Conservation (phyloP, 2,888 invertebrate species). For the Pristionchus fissidentatus region DNA sequence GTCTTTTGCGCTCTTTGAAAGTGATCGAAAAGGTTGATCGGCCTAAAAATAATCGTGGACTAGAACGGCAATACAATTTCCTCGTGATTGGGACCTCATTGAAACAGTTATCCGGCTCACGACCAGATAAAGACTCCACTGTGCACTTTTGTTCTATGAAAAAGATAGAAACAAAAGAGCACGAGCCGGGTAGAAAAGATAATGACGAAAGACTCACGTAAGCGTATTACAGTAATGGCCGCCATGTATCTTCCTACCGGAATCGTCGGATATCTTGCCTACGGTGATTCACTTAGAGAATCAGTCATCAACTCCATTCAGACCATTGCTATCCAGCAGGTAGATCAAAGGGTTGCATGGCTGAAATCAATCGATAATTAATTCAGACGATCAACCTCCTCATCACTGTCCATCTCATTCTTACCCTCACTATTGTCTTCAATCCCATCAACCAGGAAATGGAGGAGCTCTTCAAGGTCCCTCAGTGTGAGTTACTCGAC, state of each 20-base stretch:
- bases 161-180: too few relatives aligned
- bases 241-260: slow-evolving; percentile 70
- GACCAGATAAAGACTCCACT: too few relatives aligned
- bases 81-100: too few relatives aligned
- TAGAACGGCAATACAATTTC: too few relatives aligned
- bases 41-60: too few relatives aligned
- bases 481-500: slow-evolving; percentile 62
- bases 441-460: slow-evolving; percentile 73
- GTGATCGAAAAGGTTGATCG: too few relatives aligned
- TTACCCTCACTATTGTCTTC: slow-evolving; percentile 72
- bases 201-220: background rate
- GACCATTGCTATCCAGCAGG: slow-evolving; percentile 61
- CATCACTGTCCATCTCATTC: slow-evolving; percentile 72
- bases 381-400: slow-evolving; percentile 69
- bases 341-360: background rate
- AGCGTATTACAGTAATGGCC: slow-evolving; percentile 65
- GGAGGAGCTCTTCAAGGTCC: slow-evolving; percentile 70
- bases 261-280: slow-evolving; percentile 67
- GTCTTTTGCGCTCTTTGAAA: too few relatives aligned
- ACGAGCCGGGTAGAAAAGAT: background rate
- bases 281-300: slow-evolving; percentile 67
- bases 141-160: too few relatives aligned
- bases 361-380: background rate
- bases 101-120: too few relatives aligned
- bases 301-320: slow-evolving; percentile 69